These are phyloP conservation scores for Campoletis raptor DNA, from an alignment of 2,888 invertebrate genomes.

Conservation along the genomic window DNA sequence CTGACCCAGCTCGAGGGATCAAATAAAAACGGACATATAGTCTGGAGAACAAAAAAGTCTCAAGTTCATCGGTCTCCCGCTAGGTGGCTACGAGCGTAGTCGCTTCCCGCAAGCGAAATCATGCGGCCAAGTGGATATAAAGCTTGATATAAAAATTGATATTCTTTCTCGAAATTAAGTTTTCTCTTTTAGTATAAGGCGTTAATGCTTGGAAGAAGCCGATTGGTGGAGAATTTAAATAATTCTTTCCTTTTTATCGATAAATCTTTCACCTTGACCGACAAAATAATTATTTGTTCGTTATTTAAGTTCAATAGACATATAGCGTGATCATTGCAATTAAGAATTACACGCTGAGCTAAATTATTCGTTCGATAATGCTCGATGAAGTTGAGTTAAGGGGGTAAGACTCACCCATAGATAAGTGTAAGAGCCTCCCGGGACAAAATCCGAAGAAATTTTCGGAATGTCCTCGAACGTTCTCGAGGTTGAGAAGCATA, in stretches of 20 bases:
- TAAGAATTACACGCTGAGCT: constrained; percentile 52
- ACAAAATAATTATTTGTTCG: constrained; percentile 25
- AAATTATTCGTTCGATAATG: constrained; percentile 57
- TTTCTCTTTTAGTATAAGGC: neutral
- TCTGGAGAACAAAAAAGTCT: neutral
- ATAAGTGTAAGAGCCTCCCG: neutral
- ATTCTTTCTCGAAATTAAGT: neutral
- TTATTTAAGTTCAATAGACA: constrained; percentile 46
- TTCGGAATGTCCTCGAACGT: constrained; percentile 44
- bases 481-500: constrained; percentile 26
- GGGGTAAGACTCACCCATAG: neutral
- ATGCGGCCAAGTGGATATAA: neutral
- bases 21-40: neutral
- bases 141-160: neutral
- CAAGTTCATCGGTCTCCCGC: neutral
- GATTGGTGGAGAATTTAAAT: neutral
- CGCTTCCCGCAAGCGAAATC: neutral
- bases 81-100: neutral
- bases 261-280: neutral
- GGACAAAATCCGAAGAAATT: constrained; percentile 50
- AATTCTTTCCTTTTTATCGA: neutral
- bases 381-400: constrained; percentile 20
- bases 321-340: constrained; percentile 58
- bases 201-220: neutral
- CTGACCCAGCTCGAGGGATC: neutral